Conservation (phyloP, 64 coral and sea anemone genomes). For the Stylophora pistillata region DNA sequence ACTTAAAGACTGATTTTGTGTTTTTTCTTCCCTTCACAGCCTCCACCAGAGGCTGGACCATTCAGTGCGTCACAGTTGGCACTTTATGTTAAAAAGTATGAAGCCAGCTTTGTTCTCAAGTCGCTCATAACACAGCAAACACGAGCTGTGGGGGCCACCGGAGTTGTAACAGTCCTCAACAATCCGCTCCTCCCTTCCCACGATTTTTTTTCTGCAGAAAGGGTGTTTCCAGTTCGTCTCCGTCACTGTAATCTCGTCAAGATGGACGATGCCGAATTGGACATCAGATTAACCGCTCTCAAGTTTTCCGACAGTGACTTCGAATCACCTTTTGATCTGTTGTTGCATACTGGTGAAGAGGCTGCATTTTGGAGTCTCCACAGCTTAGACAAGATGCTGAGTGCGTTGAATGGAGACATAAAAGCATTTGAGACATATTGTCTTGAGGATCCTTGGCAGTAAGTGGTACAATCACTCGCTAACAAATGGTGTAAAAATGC, state of each 20-base stretch:
- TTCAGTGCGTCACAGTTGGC: constrained; percentile 67
- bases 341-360: constrained; percentile 80
- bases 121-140: constrained; percentile 48
- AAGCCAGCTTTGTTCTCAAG: constrained; percentile 45
- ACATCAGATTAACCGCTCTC: constrained; percentile 54
- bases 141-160: constrained; percentile 61
- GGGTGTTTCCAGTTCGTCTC: constrained; percentile 65
- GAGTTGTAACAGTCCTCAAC: constrained; percentile 58
- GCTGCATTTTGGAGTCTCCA: constrained; percentile 65
- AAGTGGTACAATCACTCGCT: constrained; percentile 18
- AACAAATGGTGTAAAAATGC: no score
- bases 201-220: constrained; percentile 61
- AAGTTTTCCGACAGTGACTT: constrained; percentile 86
- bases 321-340: constrained; percentile 82
- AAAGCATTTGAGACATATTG: constrained; percentile 66
- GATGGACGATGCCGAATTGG: constrained; percentile 59
- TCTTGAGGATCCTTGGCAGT: constrained; percentile 74
- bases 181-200: constrained; percentile 70
- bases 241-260: constrained; percentile 70
- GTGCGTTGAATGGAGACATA: constrained; percentile 38
- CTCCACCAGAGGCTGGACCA: constrained; percentile 55
- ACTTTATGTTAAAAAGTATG: constrained; percentile 60
- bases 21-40: constrained; percentile 25
- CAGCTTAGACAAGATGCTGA: constrained; percentile 73
- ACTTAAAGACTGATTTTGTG: background rate